Evolutionary conservation across 2,888 invertebrate genomes (phyloP).

Genomic region (Drosophila antonietae): DNA sequence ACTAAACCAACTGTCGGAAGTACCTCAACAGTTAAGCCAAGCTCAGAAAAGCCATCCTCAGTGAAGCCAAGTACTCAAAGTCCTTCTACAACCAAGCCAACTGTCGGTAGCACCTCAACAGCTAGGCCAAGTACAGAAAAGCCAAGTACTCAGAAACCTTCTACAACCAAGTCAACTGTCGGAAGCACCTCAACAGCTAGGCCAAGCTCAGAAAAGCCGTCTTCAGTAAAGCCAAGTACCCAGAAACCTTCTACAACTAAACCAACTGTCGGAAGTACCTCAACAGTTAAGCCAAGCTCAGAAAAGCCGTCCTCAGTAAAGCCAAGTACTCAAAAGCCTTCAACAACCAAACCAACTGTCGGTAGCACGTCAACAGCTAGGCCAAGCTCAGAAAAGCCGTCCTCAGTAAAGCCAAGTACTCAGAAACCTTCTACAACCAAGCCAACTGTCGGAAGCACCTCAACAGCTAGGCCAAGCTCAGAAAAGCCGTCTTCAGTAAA

Average conservation of each 20-base stretch:
- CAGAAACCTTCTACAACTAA: background rate
- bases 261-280: background rate
- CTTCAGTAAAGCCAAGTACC: background rate
- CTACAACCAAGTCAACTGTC: background rate
- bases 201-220: background rate
- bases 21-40: background rate
- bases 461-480: background rate
- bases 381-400: background rate
- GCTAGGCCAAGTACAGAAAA: background rate
- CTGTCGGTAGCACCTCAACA: background rate
- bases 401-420: background rate
- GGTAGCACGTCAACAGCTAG: background rate
- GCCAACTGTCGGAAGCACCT: background rate
- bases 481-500: background rate
- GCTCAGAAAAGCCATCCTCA: background rate
- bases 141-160: no score
- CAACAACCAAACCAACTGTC: background rate
- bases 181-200: background rate
- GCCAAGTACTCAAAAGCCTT: slow-evolving; percentile 2
- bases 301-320: background rate
- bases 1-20: background rate
- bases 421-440: background rate
- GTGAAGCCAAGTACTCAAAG: background rate
- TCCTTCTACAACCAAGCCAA: background rate
- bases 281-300: slow-evolving; percentile 5